Conservation (phyloP, 2,113 vertebrate genomes). For the Piprites chloris region DNA sequence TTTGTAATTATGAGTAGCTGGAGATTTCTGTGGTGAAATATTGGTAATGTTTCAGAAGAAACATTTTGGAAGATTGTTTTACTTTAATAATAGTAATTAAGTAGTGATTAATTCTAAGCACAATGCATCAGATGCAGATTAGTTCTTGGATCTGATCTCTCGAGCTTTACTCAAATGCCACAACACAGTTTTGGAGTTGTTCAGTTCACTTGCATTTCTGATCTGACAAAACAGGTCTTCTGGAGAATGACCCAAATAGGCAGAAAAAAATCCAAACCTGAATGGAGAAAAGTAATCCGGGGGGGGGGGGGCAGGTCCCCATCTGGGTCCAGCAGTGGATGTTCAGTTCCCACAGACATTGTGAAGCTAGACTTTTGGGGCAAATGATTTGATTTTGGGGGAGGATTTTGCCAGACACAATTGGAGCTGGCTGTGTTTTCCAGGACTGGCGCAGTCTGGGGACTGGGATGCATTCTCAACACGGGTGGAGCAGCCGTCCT, state of each 20-base stretch:
- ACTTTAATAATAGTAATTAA: neutral
- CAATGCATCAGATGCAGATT: neutral
- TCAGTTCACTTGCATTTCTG: neutral
- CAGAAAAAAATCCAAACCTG: neutral
- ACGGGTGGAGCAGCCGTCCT: conserved; percentile 43
- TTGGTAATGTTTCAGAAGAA: neutral
- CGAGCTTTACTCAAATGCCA: neutral
- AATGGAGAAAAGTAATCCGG: neutral
- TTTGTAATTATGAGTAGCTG: neutral
- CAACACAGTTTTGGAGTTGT: neutral
- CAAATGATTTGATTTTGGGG: neutral
- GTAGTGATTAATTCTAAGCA: neutral
- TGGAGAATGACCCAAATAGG: neutral
- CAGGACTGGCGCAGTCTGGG: conserved; percentile 5
- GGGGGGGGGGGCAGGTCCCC: neutral
- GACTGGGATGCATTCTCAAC: neutral
- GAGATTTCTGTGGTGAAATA: neutral
- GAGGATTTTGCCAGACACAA: neutral
- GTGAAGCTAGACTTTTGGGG: neutral
- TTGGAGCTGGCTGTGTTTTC: neutral
- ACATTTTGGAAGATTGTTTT: neutral
- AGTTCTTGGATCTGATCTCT: conserved; percentile 3
- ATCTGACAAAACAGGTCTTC: neutral
- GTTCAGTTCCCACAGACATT: neutral
- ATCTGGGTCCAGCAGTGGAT: neutral